Evolutionary conservation across 2,797 vertebrate species (phyloP).

Genomic region (Tapirus indicus): DNA sequence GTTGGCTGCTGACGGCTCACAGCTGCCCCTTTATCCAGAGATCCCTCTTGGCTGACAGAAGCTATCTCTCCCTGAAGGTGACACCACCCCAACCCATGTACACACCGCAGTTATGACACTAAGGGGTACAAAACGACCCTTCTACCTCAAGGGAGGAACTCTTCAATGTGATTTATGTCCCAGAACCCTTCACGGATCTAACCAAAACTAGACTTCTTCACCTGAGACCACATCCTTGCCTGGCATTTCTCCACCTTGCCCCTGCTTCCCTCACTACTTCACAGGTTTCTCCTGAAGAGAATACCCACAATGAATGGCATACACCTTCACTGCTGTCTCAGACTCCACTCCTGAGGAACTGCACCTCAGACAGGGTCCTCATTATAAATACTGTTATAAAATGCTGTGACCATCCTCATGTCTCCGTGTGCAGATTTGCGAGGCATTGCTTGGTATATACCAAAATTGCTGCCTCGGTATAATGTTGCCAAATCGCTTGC

Average conservation of each 20-base stretch:
- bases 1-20: not conserved
- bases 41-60: not conserved
- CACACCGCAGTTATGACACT: not conserved
- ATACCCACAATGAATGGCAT: not conserved
- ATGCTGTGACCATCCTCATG: not conserved
- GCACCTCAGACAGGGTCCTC: not conserved
- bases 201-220: not conserved
- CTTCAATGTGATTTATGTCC: not conserved
- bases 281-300: not conserved
- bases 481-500: not conserved
- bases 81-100: not conserved
- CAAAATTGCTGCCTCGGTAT: not conserved
- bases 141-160: not conserved
- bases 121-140: not conserved
- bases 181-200: not conserved
- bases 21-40: not conserved
- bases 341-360: not conserved
- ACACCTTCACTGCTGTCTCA: not conserved
- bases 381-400: not conserved
- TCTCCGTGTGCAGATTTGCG: not conserved
- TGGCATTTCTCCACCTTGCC: not conserved
- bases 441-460: not conserved
- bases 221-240: not conserved
- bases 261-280: not conserved
- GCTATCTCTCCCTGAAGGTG: not conserved